Conservation (phyloP, 2,888 invertebrate genomes). For the Thera obeliscata region DNA sequence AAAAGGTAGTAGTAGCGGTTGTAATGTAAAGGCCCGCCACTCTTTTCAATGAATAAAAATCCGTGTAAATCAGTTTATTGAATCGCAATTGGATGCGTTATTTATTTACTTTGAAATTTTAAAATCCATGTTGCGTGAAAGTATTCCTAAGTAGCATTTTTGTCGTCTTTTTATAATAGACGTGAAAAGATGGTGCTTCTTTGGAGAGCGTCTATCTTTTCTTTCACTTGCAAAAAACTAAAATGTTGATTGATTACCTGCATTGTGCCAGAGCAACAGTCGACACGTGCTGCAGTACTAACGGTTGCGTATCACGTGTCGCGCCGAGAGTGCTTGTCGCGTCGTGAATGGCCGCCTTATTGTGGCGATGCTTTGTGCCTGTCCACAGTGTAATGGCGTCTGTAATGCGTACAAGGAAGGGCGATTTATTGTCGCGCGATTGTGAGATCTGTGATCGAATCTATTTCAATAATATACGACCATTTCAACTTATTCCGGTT, state of each 20-base stretch:
- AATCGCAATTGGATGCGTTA: no score
- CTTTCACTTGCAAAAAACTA: no score
- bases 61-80: no score
- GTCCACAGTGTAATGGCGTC: slow-evolving; percentile 22
- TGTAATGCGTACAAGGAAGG: slow-evolving; percentile 34
- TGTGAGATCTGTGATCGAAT: slow-evolving; percentile 28
- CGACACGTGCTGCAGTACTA: slow-evolving; percentile 5
- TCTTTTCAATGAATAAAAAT: no score
- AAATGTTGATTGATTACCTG: neutral
- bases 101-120: no score
- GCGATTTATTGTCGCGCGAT: slow-evolving; percentile 36
- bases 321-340: slow-evolving; percentile 27
- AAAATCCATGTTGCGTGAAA: no score
- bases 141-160: no score
- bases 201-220: no score
- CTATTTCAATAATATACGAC: slow-evolving; percentile 3
- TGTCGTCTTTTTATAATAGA: no score
- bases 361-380: slow-evolving; percentile 33
- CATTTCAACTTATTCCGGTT: neutral
- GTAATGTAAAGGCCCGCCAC: no score
- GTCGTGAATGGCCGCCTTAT: slow-evolving; percentile 44
- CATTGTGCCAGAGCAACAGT: slow-evolving; percentile 3
- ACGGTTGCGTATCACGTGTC: slow-evolving; percentile 51
- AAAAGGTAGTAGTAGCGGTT: neutral
- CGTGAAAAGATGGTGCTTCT: no score